These are phyloP conservation scores for Manis pentadactyla DNA, from an alignment of 2,797 vertebrate species.

Conservation along the genomic window DNA sequence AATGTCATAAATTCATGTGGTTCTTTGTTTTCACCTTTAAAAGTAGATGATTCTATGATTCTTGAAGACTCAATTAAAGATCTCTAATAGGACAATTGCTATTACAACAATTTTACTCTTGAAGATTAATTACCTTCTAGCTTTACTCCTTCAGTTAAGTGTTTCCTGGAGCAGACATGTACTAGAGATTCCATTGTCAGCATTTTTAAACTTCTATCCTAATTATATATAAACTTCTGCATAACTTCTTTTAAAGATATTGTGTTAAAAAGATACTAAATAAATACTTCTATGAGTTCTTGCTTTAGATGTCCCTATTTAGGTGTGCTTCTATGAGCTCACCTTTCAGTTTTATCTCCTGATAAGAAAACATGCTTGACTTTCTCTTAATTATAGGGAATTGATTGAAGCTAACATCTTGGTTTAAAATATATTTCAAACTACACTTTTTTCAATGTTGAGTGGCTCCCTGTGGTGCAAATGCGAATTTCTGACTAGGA, in stretches of 20 bases:
- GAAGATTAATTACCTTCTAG: conserved; percentile 68
- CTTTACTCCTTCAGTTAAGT: not conserved
- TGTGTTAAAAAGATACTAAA: not conserved
- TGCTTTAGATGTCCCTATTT: not conserved
- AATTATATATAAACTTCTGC: conserved; percentile 24
- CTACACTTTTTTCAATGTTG: not conserved
- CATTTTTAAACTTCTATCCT: conserved; percentile 13
- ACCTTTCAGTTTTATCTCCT: conserved; percentile 23
- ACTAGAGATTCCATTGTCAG: not conserved
- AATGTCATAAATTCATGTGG: conserved; percentile 48
- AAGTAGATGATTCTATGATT: conserved; percentile 49
- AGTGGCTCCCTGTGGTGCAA: not conserved
- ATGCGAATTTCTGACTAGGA: too few species aligned
- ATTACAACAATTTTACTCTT: conserved; percentile 22
- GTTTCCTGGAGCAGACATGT: not conserved
- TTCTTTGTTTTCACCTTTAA: conserved; percentile 60
- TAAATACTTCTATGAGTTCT: not conserved
- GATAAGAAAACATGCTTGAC: conserved; percentile 7
- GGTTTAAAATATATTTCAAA: conserved; percentile 1
- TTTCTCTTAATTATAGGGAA: conserved; percentile 18
- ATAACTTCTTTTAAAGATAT: conserved; percentile 37
- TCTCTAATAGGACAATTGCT: conserved; percentile 49
- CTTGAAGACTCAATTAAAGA: conserved; percentile 67
- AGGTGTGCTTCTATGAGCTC: not conserved
- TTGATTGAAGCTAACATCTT: not conserved